Evolutionary conservation across 2,797 vertebrate species (phyloP), one percentile per base, ranked within the genome.

Genomic region (Remorina albescens): DNA sequence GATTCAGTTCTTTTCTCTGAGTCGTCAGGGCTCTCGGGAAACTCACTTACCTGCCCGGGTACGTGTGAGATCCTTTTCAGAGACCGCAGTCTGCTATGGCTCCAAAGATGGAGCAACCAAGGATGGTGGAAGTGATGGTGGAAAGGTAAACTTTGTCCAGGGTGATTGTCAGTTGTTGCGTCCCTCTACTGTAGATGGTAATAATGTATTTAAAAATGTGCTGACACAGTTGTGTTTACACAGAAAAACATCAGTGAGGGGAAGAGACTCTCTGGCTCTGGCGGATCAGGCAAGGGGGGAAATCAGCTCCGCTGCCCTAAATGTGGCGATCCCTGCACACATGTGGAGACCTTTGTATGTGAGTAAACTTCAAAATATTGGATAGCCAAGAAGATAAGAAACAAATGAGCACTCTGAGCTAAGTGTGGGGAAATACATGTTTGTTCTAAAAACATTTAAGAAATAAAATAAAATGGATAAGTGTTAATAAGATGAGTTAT

Each of bases 321-420:
- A 89, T 99, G 98, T 88, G 98, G 98, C 2, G 97, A 99, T 85
- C 92, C 97, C 39, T 99, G 98, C 89, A 99, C 98, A 47, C 97
- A 99, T 0, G 98, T 99, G 81, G 97, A 99, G 92, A 99, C 98
- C 12, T 99, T 99, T 79, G 98, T 99, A 59, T 98, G 98, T 99
- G 91, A 98, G 98, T 99, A 80, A 69, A 58, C 21, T 0, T 18
- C 1, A 16, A 49, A 4, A 19, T 16, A 32, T 57, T 36, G 2
- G 18, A 41, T 30, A 62, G 10, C 6, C 11, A 42, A n/a, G n/a
- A n/a, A n/a, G 44, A 32, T 53, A 8, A 59, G 0, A 1, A 18
- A 7, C 2, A 54, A 16, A 49, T 18, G 8, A 34, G 0, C 3
- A 11, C 19, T 71, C 6, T 25, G 6, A n/a, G n/a, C n/a, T n/a